Conservation (phyloP, 1,140 invertebrate genomes). For the Drosophila teissieri region DNA sequence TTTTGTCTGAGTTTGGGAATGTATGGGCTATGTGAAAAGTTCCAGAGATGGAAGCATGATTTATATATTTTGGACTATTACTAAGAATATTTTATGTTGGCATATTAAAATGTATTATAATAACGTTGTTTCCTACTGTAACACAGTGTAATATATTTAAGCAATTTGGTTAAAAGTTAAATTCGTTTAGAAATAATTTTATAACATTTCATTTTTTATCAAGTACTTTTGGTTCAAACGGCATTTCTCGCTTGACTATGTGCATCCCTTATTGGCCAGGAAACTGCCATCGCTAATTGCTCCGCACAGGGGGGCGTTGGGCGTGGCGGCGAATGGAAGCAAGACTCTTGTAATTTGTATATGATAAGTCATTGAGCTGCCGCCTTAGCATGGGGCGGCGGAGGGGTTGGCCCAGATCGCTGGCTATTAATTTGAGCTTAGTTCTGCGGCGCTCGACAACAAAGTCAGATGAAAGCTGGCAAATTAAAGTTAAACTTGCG, state of each 20-base stretch:
- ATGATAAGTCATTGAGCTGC: conserved; percentile 76
- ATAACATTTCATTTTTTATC: no score
- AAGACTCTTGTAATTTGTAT: conserved; percentile 69
- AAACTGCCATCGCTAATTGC: conserved; percentile 25
- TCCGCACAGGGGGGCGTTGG: not conserved
- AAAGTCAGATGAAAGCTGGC: conserved; percentile 59
- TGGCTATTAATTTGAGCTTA: conserved; percentile 62
- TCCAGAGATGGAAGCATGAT: conserved; percentile 1
- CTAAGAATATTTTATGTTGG: not conserved
- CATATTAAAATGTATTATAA: no score
- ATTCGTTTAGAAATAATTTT: no score
- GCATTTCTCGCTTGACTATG: no score
- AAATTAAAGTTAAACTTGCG: conserved; percentile 56
- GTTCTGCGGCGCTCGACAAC: conserved; percentile 37
- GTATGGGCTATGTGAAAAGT: not conserved
- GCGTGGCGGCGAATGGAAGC: conserved; percentile 43
- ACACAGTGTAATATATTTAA: no score
- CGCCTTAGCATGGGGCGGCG: conserved; percentile 16
- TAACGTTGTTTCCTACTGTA: no score
- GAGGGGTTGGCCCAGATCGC: conserved; percentile 3
- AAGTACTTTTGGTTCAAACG: not conserved
- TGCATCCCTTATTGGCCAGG: not conserved
- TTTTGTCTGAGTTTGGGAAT: conserved; percentile 42
- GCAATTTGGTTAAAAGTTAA: no score
- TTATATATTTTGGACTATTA: not conserved